Conservation (phyloP, 30 jellyfish, hydroid and myxozoan genomes). For the Aurelia coerulea region DNA sequence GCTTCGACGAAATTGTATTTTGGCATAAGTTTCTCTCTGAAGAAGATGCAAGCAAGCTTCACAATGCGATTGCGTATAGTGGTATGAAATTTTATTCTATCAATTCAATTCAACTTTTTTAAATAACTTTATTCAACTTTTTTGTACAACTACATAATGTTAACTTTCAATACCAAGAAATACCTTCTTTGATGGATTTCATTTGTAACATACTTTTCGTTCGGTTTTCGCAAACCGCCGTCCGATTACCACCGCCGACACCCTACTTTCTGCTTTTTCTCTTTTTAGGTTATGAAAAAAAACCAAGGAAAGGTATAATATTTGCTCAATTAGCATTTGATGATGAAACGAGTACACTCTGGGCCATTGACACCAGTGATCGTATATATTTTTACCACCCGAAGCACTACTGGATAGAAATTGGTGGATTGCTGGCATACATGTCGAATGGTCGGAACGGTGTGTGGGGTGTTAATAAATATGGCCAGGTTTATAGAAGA, state of each 20-base stretch:
- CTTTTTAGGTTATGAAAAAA: conserved; percentile 12
- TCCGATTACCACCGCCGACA: no score
- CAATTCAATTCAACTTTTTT: neutral
- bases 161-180: no score
- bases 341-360: conserved; percentile 34
- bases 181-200: no score
- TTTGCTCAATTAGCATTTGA: conserved; percentile 10
- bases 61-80: conserved; percentile 15
- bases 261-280: neutral
- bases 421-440: neutral
- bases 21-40: neutral
- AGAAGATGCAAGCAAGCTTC: neutral
- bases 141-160: no score
- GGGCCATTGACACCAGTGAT: conserved; percentile 33
- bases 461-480: conserved; percentile 29
- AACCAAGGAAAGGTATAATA: conserved; percentile 3
- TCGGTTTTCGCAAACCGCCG: no score
- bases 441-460: conserved; percentile 42
- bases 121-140: no score
- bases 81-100: conserved; percentile 11
- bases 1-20: conserved; percentile 30
- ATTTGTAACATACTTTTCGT: no score
- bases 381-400: conserved; percentile 26
- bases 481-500: neutral
- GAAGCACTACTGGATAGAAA: conserved; percentile 30